Percentiles rank a stretch among this genome's conserved stretches.
phyloP scores from a whole-genome alignment of 2,113 vertebrate species.

The Neogobius melanostomus region DNA sequence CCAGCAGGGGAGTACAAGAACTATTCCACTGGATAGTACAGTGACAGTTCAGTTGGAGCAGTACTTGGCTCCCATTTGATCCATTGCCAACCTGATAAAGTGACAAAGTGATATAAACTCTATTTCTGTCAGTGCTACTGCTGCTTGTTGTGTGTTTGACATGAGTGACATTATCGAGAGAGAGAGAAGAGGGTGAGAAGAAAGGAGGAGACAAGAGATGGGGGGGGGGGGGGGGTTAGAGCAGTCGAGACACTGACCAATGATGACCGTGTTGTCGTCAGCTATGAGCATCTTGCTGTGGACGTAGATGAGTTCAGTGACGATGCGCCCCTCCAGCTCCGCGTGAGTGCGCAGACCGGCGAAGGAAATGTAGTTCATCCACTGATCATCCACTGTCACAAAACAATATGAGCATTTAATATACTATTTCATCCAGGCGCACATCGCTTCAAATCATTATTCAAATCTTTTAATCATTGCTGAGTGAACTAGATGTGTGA shows the following conservation, averaged over 20 bases:
- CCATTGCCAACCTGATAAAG: conserved; percentile 18
- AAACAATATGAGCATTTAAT: not conserved
- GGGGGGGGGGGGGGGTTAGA: not conserved
- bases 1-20: conserved; percentile 55
- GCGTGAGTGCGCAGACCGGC: conserved; percentile 91
- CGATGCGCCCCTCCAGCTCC: conserved; percentile 87
- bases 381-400: conserved; percentile 89
- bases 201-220: not conserved
- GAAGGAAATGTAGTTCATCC: conserved; percentile 98
- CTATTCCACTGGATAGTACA: not conserved
- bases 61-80: not conserved
- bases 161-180: not conserved
- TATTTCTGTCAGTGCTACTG: conserved; percentile 11
- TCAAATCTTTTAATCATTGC: too few species aligned
- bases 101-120: conserved; percentile 1
- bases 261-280: conserved; percentile 95
- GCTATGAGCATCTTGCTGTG: conserved; percentile 98
- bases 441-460: too few species aligned
- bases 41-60: not conserved
- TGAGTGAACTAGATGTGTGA: too few species aligned
- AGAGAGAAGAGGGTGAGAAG: conserved; percentile 1
- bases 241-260: conserved; percentile 80
- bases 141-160: conserved; percentile 1
- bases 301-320: conserved; percentile 96
- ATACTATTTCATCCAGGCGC: not conserved